A percentile compares a stretch with the other conserved stretches of the same genome.
Evolutionary conservation across 1,140 invertebrate genomes (phyloP).

Genomic region (silkworm (Bombyx mori)): DNA sequence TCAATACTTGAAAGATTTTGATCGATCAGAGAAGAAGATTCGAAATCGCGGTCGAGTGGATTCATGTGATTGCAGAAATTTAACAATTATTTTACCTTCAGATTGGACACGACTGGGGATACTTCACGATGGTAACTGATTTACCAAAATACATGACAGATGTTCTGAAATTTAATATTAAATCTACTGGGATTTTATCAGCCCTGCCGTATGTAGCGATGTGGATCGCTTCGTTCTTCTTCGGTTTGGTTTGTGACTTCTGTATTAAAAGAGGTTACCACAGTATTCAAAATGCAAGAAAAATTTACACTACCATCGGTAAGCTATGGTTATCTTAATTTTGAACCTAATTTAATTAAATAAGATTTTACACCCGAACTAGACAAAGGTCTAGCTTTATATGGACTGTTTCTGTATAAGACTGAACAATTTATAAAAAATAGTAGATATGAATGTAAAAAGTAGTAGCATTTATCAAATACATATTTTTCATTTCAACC

Average conservation of each 20-base stretch:
- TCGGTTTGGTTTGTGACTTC: conserved; percentile 79
- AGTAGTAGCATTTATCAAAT: too few species aligned
- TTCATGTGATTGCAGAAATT: background rate
- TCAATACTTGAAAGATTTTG: too few species aligned
- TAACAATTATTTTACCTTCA: conserved; percentile 17
- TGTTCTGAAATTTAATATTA: conserved; percentile 88
- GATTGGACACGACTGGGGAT: conserved; percentile 93
- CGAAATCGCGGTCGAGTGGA: background rate
- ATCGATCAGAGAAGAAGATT: too few species aligned
- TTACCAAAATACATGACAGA: conserved; percentile 94
- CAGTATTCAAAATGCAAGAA: conserved; percentile 75
- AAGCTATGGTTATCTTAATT: conserved; percentile 20
- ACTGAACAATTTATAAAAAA: too few species aligned
- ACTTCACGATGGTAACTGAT: conserved; percentile 94
- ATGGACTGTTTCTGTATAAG: background rate
- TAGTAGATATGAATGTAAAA: too few species aligned
- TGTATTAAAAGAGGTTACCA: conserved; percentile 73
- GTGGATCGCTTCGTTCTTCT: conserved; percentile 80
- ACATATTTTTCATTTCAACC: too few species aligned
- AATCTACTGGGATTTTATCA: conserved; percentile 77
- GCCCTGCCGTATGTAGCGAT: conserved; percentile 80
- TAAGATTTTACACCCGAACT: background rate
- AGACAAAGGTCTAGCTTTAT: background rate
- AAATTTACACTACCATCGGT: conserved; percentile 82
- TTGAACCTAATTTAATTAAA: too few species aligned